Evolutionary conservation across 2,888 invertebrate species (phyloP), one percentile per base, ranked within the genome.

Genomic region (Saturnia japonica): DNA sequence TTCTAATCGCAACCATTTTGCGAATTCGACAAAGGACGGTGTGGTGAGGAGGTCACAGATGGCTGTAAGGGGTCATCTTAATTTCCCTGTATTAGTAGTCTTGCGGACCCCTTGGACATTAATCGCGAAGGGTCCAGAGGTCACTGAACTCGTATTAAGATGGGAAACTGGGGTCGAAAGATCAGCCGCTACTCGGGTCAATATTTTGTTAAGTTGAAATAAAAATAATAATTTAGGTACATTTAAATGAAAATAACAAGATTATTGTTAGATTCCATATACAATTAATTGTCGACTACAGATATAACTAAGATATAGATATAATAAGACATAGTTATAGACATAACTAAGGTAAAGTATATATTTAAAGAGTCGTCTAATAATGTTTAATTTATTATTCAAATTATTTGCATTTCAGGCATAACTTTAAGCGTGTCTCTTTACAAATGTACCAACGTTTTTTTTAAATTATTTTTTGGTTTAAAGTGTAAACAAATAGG

Each of bases 1-100:
- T 57, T 72, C 72, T 73, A 82, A 81, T 82, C 74, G 81, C 82
- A 74, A 78, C 85, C 84, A 85, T 78, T 78, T 85, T 81, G 81
- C 77, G 71, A 78, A 78, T 76, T 74, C 78, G 76, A 71, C 73
- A 73, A 73, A 73, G 72, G 70, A 72, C 68, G 76, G 79, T 80
- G 74, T 77, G 80, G 84, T 79, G 74, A 76, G 80, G 84, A 89
- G 88, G 88, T 88, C 87, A 84, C 87, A 88, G 87, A 88, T 88
- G 88, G 86, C 81, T 78, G 76, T 75, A 76, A 88, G 85, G 91
- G 91, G 90, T 90, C 88, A 82, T 94, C 93, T 94, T 94, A 92
- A 93, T 93, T 92, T 93, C 84, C 84, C 85, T 82, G 90, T 88
- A 89, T 91, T 89, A 90, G 87, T 87, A 90, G 87, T 91, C 92